Base-by-base conservation (phyloP, 1,140 invertebrate genomes). In the Bombus ignitus region DNA sequence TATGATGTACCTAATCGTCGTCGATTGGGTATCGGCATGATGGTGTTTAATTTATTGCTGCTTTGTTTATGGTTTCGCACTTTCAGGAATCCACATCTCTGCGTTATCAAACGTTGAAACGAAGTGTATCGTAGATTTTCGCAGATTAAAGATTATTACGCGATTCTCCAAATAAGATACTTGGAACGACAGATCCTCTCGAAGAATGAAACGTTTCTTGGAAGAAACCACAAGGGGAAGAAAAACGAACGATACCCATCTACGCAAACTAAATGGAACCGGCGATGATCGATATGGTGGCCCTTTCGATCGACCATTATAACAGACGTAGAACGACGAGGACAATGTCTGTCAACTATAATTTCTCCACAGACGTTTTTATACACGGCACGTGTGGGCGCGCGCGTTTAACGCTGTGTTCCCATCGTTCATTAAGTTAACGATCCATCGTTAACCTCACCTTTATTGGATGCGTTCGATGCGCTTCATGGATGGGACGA, bases 341-440 rank as follows among this genome's bases (percentile, higher is more conserved):
- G 66, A 83, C 81, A 86, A 59, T 82, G 85, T 79, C 89, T 85
- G 82, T 89, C 86, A 80, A 85, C 82, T 89, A 74, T 85, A 86
- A 88, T 87, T 91, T 86, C 87, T 90, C 73, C 83, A 82, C 75
- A 71, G 83, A 75, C 82, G 71, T 83, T 91, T 89, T 90, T 91
- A 88, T 88, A 83, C 79, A 13, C 57, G 71, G 59, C 80, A 88
- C 84, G 89, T 93, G 83, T 88, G 76, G 76, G 80, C 73, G 83
- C 81, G 74, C 83, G 83, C 81, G 91, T 92, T 91, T 89, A 92
- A 92, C 90, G 86, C 87, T 89, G 83, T 92, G 92, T 91, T 90
- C 85, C 87, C 87, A 92, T 93, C 92, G 92, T 94, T 94, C 93
- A 94, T 94, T 93, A 93, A 93, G 90, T 93, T 93, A 94, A 94